Evolutionary conservation across 2,113 vertebrate genomes (phyloP).

Genomic region (Grallaria varia): DNA sequence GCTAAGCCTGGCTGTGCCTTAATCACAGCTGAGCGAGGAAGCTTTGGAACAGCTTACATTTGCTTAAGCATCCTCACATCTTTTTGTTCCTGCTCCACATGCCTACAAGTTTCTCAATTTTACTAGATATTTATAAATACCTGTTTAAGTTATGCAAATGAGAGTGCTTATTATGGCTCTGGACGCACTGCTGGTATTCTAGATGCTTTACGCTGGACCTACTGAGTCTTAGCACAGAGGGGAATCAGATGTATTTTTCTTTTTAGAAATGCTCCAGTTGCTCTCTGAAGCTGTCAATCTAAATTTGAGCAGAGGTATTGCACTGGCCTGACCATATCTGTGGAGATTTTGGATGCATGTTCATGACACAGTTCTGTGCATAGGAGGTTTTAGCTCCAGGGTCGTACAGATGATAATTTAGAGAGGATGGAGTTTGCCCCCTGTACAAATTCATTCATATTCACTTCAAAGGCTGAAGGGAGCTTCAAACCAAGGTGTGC

Average conservation of each 20-base stretch:
- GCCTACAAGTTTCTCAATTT: background rate
- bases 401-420: background rate
- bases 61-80: background rate
- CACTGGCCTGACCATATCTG: background rate
- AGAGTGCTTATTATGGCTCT: background rate
- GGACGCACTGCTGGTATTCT: background rate
- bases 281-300: background rate
- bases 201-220: background rate
- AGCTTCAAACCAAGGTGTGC: background rate
- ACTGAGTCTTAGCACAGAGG: background rate
- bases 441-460: background rate
- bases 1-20: background rate
- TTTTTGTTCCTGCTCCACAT: background rate
- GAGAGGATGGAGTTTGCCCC: background rate
- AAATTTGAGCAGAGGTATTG: background rate
- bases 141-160: background rate
- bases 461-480: background rate
- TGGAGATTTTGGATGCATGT: background rate
- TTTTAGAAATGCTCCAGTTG: background rate
- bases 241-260: background rate
- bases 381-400: background rate
- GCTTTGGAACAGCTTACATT: background rate
- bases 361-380: background rate
- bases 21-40: background rate
- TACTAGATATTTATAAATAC: background rate